Evolutionary conservation across 2,113 vertebrate species (phyloP).

Genomic region (Corythornis cristatus): DNA sequence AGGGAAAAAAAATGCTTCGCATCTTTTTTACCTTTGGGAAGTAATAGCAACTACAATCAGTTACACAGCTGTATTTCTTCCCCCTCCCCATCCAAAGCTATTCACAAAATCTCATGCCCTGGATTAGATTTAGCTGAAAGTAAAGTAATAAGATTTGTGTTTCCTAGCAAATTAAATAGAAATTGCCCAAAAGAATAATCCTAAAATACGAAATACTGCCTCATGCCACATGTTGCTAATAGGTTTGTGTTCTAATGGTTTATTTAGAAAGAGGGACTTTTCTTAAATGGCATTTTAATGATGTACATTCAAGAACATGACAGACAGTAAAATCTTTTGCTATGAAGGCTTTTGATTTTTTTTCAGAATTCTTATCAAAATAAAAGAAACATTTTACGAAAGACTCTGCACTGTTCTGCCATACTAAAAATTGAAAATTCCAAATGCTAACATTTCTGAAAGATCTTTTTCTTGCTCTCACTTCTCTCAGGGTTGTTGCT

Average conservation of each 20-base stretch:
- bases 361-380: neutral
- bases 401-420: neutral
- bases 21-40: neutral
- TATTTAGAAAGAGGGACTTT: neutral
- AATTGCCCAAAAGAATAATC: conserved; percentile 18
- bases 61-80: neutral
- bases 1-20: neutral
- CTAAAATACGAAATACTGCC: conserved; percentile 7
- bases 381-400: neutral
- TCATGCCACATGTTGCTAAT: neutral
- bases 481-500: neutral
- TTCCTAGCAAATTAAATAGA: conserved; percentile 24
- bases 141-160: conserved; percentile 10
- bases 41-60: neutral
- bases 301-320: neutral
- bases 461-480: neutral
- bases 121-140: neutral
- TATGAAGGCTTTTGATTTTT: neutral
- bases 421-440: neutral
- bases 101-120: neutral
- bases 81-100: neutral
- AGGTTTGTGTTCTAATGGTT: conserved; percentile 2
- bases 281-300: neutral
- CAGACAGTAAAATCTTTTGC: neutral
- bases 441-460: fast-evolving